These are phyloP conservation scores for Cyphomyrus plagiostoma DNA, from an alignment of 2,113 vertebrate genomes.

Conservation along the genomic window DNA sequence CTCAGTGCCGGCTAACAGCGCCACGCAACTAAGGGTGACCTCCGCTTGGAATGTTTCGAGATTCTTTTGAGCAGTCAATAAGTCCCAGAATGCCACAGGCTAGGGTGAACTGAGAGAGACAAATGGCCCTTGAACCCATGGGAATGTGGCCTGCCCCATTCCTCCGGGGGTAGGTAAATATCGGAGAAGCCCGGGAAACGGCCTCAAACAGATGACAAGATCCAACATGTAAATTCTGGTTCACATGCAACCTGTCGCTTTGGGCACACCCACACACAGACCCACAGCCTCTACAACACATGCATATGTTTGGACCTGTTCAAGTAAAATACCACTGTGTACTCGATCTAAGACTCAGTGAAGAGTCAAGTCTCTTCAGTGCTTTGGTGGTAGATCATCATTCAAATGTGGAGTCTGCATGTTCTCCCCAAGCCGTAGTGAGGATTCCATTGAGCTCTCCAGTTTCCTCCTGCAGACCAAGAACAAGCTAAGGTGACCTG, in stretches of 20 bases:
- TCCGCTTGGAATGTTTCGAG: background rate
- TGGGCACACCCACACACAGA: too few relatives aligned
- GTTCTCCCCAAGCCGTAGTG: background rate
- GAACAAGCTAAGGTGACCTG: background rate
- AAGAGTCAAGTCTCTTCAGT: background rate
- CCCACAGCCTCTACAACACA: background rate
- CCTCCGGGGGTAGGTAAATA: background rate
- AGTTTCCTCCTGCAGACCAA: background rate
- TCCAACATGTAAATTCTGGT: background rate
- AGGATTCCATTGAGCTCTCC: background rate
- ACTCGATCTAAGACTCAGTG: background rate
- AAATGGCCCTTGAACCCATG: background rate
- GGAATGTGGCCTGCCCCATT: background rate
- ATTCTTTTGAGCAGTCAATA: background rate
- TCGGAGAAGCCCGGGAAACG: background rate
- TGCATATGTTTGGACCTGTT: background rate
- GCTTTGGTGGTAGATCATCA: background rate
- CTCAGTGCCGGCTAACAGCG: background rate
- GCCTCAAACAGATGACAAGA: background rate
- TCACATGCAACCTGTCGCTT: background rate
- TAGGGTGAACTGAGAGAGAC: background rate
- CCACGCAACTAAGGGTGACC: background rate
- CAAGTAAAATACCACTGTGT: background rate
- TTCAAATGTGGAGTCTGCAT: background rate
- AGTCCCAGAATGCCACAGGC: conserved; percentile 5